These are phyloP conservation scores for Florisuga fusca DNA, from an alignment of 2,797 vertebrate genomes.

Conservation along the genomic window DNA sequence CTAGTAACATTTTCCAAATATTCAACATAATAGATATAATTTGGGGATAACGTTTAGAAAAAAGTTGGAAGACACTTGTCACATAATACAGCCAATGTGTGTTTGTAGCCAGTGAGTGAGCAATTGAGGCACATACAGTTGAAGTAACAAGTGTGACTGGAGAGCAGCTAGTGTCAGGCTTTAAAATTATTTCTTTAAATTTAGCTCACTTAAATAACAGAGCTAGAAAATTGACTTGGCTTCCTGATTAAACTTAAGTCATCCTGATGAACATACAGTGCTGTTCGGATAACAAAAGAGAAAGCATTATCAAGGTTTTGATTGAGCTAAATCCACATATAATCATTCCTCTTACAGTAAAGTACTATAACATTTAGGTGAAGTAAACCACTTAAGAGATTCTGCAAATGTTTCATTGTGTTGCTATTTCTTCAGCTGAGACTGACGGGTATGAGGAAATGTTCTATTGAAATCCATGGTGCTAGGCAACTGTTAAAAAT, in stretches of 20 bases:
- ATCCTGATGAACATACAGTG: conserved; percentile 29
- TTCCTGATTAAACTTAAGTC: conserved; percentile 38
- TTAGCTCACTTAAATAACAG: background rate
- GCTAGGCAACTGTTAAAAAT: conserved; percentile 35
- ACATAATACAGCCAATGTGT: background rate
- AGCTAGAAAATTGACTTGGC: conserved; percentile 18
- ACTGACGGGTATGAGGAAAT: background rate
- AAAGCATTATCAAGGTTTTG: conserved; percentile 50
- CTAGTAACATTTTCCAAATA: background rate
- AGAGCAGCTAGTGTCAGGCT: background rate
- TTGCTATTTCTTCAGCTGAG: background rate
- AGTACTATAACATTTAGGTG: conserved; percentile 12
- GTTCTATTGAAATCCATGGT: background rate
- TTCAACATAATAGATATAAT: background rate
- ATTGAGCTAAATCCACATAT: conserved; percentile 46
- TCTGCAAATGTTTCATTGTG: conserved; percentile 13
- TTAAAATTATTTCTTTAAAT: conserved; percentile 53
- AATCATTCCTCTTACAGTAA: conserved; percentile 22
- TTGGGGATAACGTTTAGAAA: background rate
- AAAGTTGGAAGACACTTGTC: background rate
- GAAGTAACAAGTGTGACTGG: background rate
- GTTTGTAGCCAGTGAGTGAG: background rate
- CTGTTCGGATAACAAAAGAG: conserved; percentile 51
- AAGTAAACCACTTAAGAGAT: conserved; percentile 8
- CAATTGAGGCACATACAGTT: background rate